phyloP scores from a whole-genome alignment of 2,113 vertebrate genomes.

The Semicossyphus pulcher region DNA sequence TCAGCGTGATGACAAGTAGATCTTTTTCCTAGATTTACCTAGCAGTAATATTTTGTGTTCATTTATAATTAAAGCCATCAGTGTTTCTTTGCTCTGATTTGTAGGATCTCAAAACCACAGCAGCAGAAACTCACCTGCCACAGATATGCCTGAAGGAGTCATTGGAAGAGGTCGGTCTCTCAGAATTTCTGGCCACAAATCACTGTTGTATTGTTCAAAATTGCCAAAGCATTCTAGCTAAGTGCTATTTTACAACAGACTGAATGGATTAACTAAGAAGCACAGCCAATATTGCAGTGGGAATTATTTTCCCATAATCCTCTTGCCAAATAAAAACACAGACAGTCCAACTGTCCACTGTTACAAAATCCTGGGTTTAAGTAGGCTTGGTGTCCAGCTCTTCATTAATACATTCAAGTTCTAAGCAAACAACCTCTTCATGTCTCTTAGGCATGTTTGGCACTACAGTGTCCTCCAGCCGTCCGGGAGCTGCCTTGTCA shows the following conservation, averaged over 20 bases:
- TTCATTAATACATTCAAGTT: not conserved
- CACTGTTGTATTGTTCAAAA: not conserved
- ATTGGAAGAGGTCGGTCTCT: slow-evolving; percentile 88
- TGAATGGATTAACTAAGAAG: not conserved
- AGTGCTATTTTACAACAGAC: not conserved
- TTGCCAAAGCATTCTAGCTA: not conserved
- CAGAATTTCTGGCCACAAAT: not conserved
- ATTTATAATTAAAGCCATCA: not conserved
- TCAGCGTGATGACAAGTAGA: slow-evolving; percentile 3
- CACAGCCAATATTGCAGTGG: not conserved
- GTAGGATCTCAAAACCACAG: slow-evolving; percentile 72
- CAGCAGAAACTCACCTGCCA: slow-evolving; percentile 71
- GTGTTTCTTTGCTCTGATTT: slow-evolving; percentile 22
- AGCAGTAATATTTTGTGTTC: not conserved
- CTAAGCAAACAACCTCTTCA: too few relatives aligned
- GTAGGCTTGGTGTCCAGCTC: not conserved
- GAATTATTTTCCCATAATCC: not conserved
- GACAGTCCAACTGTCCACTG: not conserved
- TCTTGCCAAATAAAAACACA: not conserved
- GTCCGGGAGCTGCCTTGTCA: slow-evolving; percentile 64
- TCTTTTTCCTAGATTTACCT: slow-evolving; percentile 1
- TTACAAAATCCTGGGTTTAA: not conserved
- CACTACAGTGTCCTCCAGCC: slow-evolving; percentile 54
- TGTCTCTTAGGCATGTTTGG: slow-evolving; percentile 87
- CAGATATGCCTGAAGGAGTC: slow-evolving; percentile 85